Evolutionary conservation across 2,797 vertebrate genomes (phyloP).

Genomic region (Pyrocephalus nanus): DNA sequence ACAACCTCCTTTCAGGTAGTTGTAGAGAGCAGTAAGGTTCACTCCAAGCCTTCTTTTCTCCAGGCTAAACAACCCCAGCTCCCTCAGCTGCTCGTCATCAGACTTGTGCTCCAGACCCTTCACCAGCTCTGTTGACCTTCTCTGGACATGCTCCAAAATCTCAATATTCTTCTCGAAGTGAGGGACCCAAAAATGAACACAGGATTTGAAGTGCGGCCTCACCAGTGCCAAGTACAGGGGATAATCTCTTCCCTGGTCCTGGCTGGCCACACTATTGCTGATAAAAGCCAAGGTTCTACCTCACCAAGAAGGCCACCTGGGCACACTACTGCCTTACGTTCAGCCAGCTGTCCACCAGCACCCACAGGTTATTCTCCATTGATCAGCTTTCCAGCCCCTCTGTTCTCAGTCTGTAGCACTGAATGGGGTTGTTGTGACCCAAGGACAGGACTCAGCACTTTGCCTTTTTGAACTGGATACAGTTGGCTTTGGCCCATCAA

Average conservation of each 20-base stretch:
- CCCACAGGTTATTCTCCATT: not conserved
- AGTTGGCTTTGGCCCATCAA: not conserved
- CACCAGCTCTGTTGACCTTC: not conserved
- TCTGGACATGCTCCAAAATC: fast-evolving
- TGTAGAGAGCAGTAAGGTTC: no score
- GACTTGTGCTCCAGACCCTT: not conserved
- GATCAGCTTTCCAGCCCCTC: not conserved
- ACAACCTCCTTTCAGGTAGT: not conserved
- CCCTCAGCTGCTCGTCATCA: not conserved
- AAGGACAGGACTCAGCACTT: not conserved
- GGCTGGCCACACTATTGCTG: not conserved
- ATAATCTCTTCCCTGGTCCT: not conserved
- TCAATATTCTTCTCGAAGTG: not conserved
- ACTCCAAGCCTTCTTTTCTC: not conserved
- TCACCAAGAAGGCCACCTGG: not conserved
- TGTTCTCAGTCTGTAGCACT: fast-evolving
- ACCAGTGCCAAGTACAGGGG: fast-evolving
- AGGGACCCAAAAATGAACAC: not conserved
- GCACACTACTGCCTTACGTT: not conserved
- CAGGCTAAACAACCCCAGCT: not conserved
- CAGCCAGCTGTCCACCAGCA: not conserved
- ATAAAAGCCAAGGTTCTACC: not conserved
- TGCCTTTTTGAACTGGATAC: not conserved
- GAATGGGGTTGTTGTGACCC: not conserved
- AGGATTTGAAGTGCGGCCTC: fast-evolving